Base-by-base conservation (phyloP, 2,113 vertebrate species). In the Trogon melanurus region DNA sequence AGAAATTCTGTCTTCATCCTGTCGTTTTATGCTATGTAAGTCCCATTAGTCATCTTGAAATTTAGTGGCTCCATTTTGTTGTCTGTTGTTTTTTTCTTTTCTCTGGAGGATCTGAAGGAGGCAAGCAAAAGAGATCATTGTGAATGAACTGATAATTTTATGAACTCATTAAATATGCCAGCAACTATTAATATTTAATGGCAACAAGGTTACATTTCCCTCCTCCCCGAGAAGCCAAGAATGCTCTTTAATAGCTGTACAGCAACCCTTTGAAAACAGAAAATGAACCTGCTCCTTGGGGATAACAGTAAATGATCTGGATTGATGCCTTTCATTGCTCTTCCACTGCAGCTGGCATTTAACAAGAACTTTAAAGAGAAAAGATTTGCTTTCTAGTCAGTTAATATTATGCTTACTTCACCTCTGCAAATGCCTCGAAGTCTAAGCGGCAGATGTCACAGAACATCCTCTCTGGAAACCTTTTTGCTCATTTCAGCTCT, bases 131-230 rank as follows among this genome's bases (percentile, higher is more conserved):
- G 71, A 89, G 45, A 57, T 88, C 86, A 70, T 82, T 91, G 57
- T 76, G 85, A 94, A 90, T 75, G 26, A 91, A 87, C 64, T 22
- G 54, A 95, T 96, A 7, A n/a, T 88, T 92, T 94, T 93, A 51
- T 44, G 53, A 91, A 84, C 54, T 92, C 91, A 82, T 95, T 96
- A 95, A 96, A 91, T 73, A 95, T 93, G 69, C 76, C 71, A 86
- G 66, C 14, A 93, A 76, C 93, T 94, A 92, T 91, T 88, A 96
- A 96, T 93, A 95, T 94, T 96, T 94, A 95, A 94, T 82, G 50
- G 54, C 11, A 94, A 85, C 47, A 82, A 58, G 34, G 51, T 34
- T 69, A 78, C 65, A 86, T 88, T 74, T 36, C 23, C 29, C 56
- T 86, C 27, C 66, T 73, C 45, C 53, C 36, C 13, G 38, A 57